Evolutionary conservation across 2,888 invertebrate species (phyloP).

Genomic region (Acholoe squamosa): DNA sequence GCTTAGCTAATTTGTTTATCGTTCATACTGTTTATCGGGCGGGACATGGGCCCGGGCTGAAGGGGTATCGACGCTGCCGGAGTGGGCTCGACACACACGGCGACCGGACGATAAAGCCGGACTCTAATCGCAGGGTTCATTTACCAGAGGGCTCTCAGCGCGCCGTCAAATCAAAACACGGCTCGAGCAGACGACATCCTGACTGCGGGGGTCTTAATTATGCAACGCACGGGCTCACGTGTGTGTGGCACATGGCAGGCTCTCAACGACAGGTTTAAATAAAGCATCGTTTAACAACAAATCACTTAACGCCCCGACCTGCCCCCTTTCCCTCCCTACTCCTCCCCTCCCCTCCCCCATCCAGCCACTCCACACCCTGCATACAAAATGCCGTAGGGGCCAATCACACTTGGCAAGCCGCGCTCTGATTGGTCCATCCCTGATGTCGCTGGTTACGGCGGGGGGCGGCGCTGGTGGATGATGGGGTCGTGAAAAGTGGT

Average conservation of each 20-base stretch:
- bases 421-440: constrained; percentile 55
- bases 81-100: background rate
- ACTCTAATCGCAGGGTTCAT: constrained; percentile 44
- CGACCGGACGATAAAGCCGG: constrained; percentile 25
- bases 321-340: background rate
- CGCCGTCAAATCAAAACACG: constrained; percentile 40
- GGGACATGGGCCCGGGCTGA: background rate
- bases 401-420: background rate
- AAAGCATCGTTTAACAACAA: constrained; percentile 60
- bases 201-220: background rate
- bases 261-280: constrained; percentile 48
- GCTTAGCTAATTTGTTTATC: constrained; percentile 61
- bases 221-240: constrained; percentile 38
- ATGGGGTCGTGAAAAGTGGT: constrained; percentile 47
- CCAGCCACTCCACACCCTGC: background rate
- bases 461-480: background rate
- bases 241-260: constrained; percentile 40
- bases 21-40: constrained; percentile 52
- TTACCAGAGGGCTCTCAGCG: background rate
- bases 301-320: constrained; percentile 39
- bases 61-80: constrained; percentile 19
- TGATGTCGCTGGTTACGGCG: background rate
- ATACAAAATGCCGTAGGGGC: background rate
- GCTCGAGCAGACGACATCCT: background rate
- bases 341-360: background rate